Conservation (phyloP, 2,113 vertebrate genomes). For the Brachionichthys hirsutus region DNA sequence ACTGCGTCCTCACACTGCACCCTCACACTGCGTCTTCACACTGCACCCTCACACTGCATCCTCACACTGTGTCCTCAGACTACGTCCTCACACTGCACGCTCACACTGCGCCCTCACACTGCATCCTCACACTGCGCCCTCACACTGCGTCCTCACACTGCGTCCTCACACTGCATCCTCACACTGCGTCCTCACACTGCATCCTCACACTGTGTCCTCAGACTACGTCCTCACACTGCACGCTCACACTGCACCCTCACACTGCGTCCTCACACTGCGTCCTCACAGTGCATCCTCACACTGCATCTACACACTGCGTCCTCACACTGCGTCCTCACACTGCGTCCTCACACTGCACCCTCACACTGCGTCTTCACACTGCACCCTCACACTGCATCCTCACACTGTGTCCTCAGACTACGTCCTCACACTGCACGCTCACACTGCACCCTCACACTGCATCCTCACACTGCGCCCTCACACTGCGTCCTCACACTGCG, state of each 20-base stretch:
- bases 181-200: slow-evolving; percentile 28
- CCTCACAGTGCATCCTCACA: too few species aligned
- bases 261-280: slow-evolving; percentile 12
- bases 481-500: slow-evolving; percentile 28
- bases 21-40: slow-evolving; percentile 24
- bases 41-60: too few species aligned
- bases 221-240: slow-evolving; percentile 16
- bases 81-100: slow-evolving; percentile 15
- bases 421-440: slow-evolving; percentile 16
- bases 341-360: slow-evolving; percentile 32
- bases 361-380: slow-evolving; percentile 31
- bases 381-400: too few species aligned
- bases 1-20: slow-evolving; percentile 39
- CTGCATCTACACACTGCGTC: too few species aligned
- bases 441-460: too few species aligned
- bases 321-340: slow-evolving; percentile 28
- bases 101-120: slow-evolving; percentile 46
- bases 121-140: too few species aligned
- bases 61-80: slow-evolving; percentile 28
- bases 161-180: slow-evolving; percentile 34
- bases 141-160: slow-evolving; percentile 30
- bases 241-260: slow-evolving; percentile 33
- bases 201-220: slow-evolving; percentile 20
- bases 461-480: too few species aligned
- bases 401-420: slow-evolving; percentile 28